Conservation (phyloP, 2,888 invertebrate species). For the Rhingia campestris region DNA sequence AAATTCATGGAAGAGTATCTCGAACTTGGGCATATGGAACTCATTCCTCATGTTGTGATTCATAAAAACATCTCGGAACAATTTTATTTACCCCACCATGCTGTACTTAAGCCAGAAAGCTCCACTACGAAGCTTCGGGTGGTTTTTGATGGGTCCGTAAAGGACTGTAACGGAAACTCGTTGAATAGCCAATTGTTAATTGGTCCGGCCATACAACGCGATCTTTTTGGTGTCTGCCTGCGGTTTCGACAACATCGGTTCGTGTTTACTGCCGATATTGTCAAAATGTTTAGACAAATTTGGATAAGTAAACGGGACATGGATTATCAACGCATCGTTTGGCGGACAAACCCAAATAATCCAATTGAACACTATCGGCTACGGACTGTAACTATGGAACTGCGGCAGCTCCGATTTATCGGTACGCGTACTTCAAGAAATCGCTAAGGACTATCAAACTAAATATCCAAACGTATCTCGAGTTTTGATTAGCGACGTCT, state of each 20-base stretch:
- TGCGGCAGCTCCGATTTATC: conserved; percentile 9
- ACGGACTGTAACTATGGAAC: conserved; percentile 72
- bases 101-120: too few relatives aligned
- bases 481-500: conserved; percentile 60
- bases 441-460: conserved; percentile 47
- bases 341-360: conserved; percentile 20
- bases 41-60: neutral
- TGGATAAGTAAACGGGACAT: conserved; percentile 51
- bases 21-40: conserved; percentile 30
- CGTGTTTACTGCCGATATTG: conserved; percentile 63
- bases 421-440: conserved; percentile 65
- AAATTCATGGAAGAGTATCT: conserved; percentile 37
- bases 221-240: neutral
- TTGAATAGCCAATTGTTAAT: too few relatives aligned
- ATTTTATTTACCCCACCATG: too few relatives aligned
- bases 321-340: conserved; percentile 53
- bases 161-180: too few relatives aligned
- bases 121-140: too few relatives aligned
- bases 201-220: too few relatives aligned
- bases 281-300: conserved; percentile 61
- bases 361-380: conserved; percentile 54
- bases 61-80: too few relatives aligned
- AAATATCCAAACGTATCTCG: conserved; percentile 49
- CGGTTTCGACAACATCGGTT: conserved; percentile 63
- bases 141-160: too few relatives aligned